phyloP scores from a whole-genome alignment of 64 coral and sea anemone species.

The Montipora sp. region DNA sequence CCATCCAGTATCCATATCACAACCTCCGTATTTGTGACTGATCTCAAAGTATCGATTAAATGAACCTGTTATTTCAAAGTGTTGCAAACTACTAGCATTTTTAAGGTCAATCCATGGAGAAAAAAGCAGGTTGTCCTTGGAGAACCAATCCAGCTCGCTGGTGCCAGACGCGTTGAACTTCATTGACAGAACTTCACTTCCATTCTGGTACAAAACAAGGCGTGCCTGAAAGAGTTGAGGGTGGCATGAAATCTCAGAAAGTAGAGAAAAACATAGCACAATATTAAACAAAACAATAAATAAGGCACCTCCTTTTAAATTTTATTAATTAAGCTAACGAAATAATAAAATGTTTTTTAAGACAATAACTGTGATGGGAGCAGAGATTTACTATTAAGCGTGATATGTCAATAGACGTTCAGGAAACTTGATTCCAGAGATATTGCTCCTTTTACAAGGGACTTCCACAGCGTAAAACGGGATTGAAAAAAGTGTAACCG shows the following conservation, averaged over 20 bases:
- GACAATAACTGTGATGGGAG: too few relatives aligned
- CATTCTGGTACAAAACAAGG: constrained; percentile 13
- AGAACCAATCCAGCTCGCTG: constrained; percentile 8
- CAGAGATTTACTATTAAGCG: too few relatives aligned
- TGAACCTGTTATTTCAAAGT: constrained; percentile 11
- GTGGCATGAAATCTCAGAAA: not conserved
- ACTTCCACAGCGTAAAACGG: too few relatives aligned
- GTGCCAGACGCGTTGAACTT: not conserved
- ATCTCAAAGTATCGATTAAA: not conserved
- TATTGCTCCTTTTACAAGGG: too few relatives aligned
- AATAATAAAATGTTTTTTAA: too few relatives aligned
- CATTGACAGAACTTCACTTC: not conserved
- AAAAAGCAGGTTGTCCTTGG: not conserved
- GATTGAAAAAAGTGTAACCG: too few relatives aligned
- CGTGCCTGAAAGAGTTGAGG: not conserved
- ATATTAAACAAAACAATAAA: too few relatives aligned
- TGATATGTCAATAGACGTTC: too few relatives aligned
- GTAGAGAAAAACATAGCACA: too few relatives aligned
- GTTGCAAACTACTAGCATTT: not conserved
- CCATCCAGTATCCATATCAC: not conserved
- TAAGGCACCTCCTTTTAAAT: too few relatives aligned
- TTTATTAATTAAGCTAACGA: too few relatives aligned
- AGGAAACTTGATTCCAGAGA: too few relatives aligned
- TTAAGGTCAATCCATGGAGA: constrained; percentile 43
- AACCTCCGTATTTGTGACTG: not conserved